These are phyloP conservation scores for Therioaphis trifolii DNA, from an alignment of 2,888 invertebrate genomes.

Conservation along the genomic window DNA sequence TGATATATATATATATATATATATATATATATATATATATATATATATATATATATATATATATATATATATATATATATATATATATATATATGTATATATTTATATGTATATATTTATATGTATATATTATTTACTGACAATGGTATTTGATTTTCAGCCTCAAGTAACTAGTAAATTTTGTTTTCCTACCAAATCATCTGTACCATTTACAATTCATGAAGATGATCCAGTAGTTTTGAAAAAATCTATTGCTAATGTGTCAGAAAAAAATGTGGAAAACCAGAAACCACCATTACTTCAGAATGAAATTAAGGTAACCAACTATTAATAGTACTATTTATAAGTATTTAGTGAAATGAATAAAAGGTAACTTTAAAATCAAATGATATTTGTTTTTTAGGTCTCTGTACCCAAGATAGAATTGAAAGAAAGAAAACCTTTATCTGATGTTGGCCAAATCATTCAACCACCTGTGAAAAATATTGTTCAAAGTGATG, in stretches of 20 bases:
- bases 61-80: too few relatives aligned
- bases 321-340: not conserved
- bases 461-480: not conserved
- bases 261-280: conserved; percentile 5
- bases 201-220: conserved; percentile 57
- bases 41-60: too few relatives aligned
- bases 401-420: not conserved
- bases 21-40: too few relatives aligned
- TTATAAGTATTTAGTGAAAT: too few relatives aligned
- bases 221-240: conserved; percentile 31
- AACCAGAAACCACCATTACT: not conserved
- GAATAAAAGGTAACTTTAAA: too few relatives aligned
- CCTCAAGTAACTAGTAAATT: conserved; percentile 47
- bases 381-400: not conserved
- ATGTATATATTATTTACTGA: too few relatives aligned
- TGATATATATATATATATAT: too few relatives aligned
- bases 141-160: conserved; percentile 25
- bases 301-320: conserved; percentile 28
- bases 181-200: conserved; percentile 34
- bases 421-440: conserved; percentile 50
- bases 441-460: conserved; percentile 50
- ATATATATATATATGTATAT: too few relatives aligned
- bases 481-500: conserved; percentile 8
- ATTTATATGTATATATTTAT: too few relatives aligned
- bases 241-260: conserved; percentile 14